Conservation (phyloP, 1,140 invertebrate genomes). For the Gryon sp. region DNA sequence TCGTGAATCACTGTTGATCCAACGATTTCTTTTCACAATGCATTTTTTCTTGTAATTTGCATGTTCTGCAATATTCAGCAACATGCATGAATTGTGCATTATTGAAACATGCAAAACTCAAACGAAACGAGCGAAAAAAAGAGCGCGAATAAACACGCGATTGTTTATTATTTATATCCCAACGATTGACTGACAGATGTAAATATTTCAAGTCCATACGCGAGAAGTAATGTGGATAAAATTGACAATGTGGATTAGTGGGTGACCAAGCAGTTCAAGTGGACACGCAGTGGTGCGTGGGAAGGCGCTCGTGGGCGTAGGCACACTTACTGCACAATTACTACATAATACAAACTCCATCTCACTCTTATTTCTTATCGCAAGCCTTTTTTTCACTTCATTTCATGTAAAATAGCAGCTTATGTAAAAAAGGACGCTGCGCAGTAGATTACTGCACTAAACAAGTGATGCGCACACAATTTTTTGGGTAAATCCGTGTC, state of each 20-base stretch:
- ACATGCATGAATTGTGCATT: no score
- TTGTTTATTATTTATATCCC: constrained; percentile 34
- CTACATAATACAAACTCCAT: no score
- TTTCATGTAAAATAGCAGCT: no score
- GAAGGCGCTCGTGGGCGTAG: constrained; percentile 54
- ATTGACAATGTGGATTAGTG: constrained; percentile 61
- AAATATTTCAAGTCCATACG: constrained; percentile 38
- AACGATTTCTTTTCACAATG: no score
- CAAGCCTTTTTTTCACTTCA: constrained; percentile 1
- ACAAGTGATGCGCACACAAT: no score
- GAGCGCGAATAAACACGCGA: constrained; percentile 8
- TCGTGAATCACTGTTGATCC: no score
- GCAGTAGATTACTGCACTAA: no score
- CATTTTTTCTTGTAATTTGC: no score
- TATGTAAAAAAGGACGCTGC: no score
- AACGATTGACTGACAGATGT: constrained; percentile 48
- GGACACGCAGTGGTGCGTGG: constrained; percentile 55
- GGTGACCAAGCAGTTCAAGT: constrained; percentile 53
- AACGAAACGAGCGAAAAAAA: constrained; percentile 23
- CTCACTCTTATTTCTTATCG: constrained; percentile 21
- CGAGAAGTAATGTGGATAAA: constrained; percentile 42
- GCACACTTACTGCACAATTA: constrained; percentile 35
- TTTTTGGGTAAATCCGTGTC: no score
- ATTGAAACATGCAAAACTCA: constrained; percentile 16
- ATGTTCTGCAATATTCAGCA: no score